Base-by-base conservation (phyloP, 2,113 vertebrate species). In the Zeus faber region DNA sequence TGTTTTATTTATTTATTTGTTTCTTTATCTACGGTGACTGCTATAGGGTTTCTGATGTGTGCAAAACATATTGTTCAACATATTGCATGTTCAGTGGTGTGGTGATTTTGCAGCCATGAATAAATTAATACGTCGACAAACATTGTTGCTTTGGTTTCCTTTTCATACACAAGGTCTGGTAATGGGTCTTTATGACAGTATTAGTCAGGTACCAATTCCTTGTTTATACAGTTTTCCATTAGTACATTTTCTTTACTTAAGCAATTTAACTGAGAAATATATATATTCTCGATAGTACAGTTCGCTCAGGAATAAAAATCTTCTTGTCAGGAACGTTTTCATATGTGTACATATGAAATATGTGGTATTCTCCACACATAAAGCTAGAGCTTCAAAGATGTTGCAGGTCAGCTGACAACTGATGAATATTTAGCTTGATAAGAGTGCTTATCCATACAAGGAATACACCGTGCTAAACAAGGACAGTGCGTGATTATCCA, bases 21-120 rank as follows among this genome's bases (percentile, higher is more conserved):
- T 16, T 22, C 54, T 69, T 65, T 67, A 57, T 65, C 45, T 22
- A 56, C 58, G 14, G 41, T 35, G 43, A 54, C 49, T 26, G 58
- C 55, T 44, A 33, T 9, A 62, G 40, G 60, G 57, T 47, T 67
- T 37, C 24, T 67, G 65, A 70, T 45, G 59, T 58, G 47, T 63
- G 35, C n/a, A 27, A 35, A 62, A 59, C 33, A 33, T 45, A 39
- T 25, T 57, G 56, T 65, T 70, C 46, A 45, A 70, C 48, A 41
- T 35, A 49, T 37, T 57, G 55, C 33, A 48, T 49, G 59, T 62
- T 47, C 37, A 53, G 49, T 74, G 50, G 61, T 54, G 46, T 50
- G 27, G 45, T 18, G 40, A 4, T 59, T 44, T n/a, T 48, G 25
- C 17, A 37, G 62, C 51, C 46, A 54, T 16, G 27, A 44, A 56